phyloP scores from a whole-genome alignment of 2,888 invertebrate species.

The Cryptus viduatorius region DNA sequence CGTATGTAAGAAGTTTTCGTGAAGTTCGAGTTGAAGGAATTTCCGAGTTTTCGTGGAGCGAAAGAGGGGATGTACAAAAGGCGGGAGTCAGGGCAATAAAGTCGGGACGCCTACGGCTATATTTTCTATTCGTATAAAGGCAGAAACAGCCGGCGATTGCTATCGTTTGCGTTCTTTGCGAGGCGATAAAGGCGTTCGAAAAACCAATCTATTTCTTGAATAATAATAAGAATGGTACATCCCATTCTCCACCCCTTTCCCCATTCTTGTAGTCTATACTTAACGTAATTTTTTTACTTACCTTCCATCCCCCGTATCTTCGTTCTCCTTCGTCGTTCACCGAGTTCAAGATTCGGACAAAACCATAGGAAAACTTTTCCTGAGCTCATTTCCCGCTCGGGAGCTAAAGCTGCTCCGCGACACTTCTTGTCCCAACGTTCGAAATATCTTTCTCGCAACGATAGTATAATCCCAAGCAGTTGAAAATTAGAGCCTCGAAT shows the following conservation, averaged over 20 bases:
- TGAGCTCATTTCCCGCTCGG: conserved; percentile 13
- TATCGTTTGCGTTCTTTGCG: conserved; percentile 14
- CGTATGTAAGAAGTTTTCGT: conserved; percentile 33
- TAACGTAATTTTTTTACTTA: conserved; percentile 35
- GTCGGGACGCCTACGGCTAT: conserved; percentile 20
- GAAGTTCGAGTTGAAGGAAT: conserved; percentile 13
- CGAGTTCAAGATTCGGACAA: conserved; percentile 24
- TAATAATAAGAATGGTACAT: conserved; percentile 34
- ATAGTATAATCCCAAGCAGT: conserved; percentile 1
- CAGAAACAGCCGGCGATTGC: conserved; percentile 8
- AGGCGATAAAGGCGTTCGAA: conserved; percentile 11
- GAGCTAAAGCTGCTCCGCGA: not conserved
- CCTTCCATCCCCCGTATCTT: not conserved
- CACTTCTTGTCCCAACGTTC: not conserved
- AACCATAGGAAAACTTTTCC: conserved; percentile 13
- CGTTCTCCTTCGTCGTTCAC: not conserved
- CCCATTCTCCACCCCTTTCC: not conserved
- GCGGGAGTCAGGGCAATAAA: conserved; percentile 22
- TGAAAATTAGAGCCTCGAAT: conserved; percentile 31
- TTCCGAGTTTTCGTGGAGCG: conserved; percentile 28
- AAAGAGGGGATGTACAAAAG: not conserved
- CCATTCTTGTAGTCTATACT: not conserved
- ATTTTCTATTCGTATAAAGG: conserved; percentile 37
- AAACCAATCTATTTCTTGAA: conserved; percentile 53
- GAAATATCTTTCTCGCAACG: conserved; percentile 36